Conservation (phyloP, 2,797 vertebrate genomes). For the Euphonia xanthogaster region DNA sequence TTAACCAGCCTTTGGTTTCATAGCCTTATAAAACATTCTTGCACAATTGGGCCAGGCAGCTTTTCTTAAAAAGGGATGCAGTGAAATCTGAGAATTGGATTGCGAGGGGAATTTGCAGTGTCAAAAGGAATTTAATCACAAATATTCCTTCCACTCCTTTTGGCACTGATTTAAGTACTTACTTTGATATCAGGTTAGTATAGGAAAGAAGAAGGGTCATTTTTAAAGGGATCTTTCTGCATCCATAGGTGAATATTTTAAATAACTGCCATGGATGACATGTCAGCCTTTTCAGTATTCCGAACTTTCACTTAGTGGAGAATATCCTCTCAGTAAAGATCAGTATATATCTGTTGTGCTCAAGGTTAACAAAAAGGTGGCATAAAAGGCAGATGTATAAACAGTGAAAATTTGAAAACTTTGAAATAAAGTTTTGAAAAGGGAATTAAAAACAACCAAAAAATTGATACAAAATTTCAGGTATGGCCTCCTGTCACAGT, state of each 20-base stretch:
- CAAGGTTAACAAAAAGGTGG: background rate
- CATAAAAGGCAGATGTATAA: background rate
- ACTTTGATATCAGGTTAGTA: background rate
- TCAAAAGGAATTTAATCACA: conserved; percentile 3
- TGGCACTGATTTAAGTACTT: background rate
- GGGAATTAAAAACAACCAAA: background rate
- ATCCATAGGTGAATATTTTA: background rate
- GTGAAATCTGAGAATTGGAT: background rate
- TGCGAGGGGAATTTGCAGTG: background rate
- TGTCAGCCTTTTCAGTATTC: background rate
- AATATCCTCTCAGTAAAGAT: background rate
- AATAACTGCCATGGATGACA: background rate
- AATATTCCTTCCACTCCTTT: background rate
- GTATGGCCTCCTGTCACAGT: background rate
- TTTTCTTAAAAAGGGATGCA: conserved; percentile 1
- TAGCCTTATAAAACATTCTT: conserved; percentile 15
- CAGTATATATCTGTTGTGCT: background rate
- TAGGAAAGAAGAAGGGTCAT: background rate
- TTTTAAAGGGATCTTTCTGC: background rate
- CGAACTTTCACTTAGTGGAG: background rate
- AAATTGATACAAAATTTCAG: background rate
- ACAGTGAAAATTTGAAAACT: background rate
- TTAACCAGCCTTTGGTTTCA: background rate
- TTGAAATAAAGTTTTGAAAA: background rate
- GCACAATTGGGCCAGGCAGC: background rate